phyloP scores from a whole-genome alignment of 92 coral and sea anemone species.

The Umimayanthus chanpuru region DNA sequence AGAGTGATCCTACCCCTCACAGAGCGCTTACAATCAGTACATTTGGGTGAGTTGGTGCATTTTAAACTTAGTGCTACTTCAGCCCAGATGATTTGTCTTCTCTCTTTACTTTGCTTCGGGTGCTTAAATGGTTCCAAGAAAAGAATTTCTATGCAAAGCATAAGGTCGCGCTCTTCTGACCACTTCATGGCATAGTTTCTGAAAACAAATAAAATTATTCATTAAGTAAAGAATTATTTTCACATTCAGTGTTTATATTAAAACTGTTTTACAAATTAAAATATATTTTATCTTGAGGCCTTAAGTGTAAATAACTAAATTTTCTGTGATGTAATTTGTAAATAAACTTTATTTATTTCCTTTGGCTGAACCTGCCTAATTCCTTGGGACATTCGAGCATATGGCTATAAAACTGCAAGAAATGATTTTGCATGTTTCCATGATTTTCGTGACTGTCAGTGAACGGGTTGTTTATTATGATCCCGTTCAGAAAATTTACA shows the following conservation, averaged over 20 bases:
- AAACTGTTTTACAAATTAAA: not conserved
- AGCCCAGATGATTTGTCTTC: slow-evolving; percentile 62
- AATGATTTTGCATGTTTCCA: no score
- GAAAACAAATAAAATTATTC: slow-evolving; percentile 2
- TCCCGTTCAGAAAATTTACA: no score
- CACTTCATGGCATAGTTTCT: slow-evolving; percentile 58
- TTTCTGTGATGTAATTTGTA: slow-evolving; percentile 12
- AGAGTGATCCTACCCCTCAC: slow-evolving; percentile 41
- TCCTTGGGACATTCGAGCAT: no score
- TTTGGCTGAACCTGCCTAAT: no score
- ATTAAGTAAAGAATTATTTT: not conserved
- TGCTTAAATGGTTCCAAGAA: slow-evolving; percentile 39
- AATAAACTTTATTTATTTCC: no score
- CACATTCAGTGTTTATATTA: not conserved
- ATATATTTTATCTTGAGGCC: not conserved
- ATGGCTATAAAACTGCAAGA: no score
- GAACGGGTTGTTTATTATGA: no score
- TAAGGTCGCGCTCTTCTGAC: slow-evolving; percentile 57
- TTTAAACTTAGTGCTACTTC: slow-evolving; percentile 26
- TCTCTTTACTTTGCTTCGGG: slow-evolving; percentile 34
- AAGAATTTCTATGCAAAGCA: slow-evolving; percentile 57
- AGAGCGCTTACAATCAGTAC: slow-evolving; percentile 22
- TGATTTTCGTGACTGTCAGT: no score
- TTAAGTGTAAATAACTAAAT: not conserved
- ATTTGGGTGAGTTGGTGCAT: not conserved